Evolutionary conservation across 2,113 vertebrate genomes (phyloP).

Genomic region (Pelecanoides urinatrix): DNA sequence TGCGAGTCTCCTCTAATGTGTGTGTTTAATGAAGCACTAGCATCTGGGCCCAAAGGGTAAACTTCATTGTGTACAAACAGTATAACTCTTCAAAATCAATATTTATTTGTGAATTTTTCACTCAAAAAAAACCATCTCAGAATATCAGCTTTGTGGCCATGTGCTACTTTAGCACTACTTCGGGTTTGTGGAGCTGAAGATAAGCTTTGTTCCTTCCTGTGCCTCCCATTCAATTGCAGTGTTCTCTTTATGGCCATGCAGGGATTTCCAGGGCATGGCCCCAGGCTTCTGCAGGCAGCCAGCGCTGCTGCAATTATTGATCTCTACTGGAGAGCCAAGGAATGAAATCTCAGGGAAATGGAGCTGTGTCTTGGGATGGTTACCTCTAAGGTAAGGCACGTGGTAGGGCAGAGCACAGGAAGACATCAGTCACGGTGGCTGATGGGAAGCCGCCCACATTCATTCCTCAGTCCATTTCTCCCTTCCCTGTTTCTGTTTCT

Average conservation of each 20-base stretch:
- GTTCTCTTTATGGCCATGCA: neutral
- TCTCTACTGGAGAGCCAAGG: neutral
- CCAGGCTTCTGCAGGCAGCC: neutral
- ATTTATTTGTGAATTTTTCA: neutral
- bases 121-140: neutral
- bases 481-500: neutral
- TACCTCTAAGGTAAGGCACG: neutral
- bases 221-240: neutral
- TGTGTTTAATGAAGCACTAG: constrained; percentile 52
- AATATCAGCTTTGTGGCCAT: neutral
- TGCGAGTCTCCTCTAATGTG: constrained; percentile 12
- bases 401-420: neutral
- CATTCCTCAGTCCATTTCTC: neutral
- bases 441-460: neutral
- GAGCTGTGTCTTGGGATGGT: neutral
- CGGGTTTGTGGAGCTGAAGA: neutral
- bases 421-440: neutral
- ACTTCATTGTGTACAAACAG: neutral
- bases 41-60: constrained; percentile 42
- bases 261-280: neutral
- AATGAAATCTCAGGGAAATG: neutral
- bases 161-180: neutral
- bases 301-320: neutral
- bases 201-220: neutral
- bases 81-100: neutral